Evolutionary conservation across 2,888 invertebrate species (phyloP), one percentile per base, ranked within the genome.

Genomic region (Chelonus formosanus): DNA sequence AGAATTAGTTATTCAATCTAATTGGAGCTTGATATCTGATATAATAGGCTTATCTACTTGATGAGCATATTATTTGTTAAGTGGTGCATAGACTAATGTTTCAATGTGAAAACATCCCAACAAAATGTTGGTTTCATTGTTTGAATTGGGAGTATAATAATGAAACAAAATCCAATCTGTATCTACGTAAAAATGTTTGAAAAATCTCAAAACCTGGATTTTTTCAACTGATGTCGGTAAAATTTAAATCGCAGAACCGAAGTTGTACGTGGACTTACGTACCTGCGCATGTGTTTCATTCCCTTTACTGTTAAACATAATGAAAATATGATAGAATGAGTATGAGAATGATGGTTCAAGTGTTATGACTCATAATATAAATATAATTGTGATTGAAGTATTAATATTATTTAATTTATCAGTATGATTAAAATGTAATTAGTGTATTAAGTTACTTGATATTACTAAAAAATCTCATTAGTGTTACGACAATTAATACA

Each of bases 221-320:
- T 52, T 52, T 52, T 52, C 10, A 36, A 54, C n/a, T 32, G 8
- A 32, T 54, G n/a, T 31, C 59, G 34, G 40, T 20, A 45, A 43
- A 44, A 43, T 57, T 57, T 10, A 57, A 57, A 57, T 44, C 31
- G n/a, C 6, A 40, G 6, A 31, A 45, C 48, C 59, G 48, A 52
- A 50, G 43, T 36, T 48, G 35, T 20, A 4, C 10, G 45, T 48
- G 50, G 54, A 43, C 56, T 63, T 57, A 63, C 63, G 35, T 63
- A 63, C 63, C 63, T 63, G 48, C n/a, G 43, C n/a, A 20, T 44
- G 10, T 50, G n/a, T 40, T 57, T 63, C 50, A 44, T 48, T 40
- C 57, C 56, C 56, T 50, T 56, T 35, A 63, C 63, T 63, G 63
- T 63, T 63, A 50, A 63, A 43, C 40, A 50, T 44, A 57, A 50